Base-by-base conservation (phyloP, 2,888 invertebrate genomes). In the Empis stercorea region DNA sequence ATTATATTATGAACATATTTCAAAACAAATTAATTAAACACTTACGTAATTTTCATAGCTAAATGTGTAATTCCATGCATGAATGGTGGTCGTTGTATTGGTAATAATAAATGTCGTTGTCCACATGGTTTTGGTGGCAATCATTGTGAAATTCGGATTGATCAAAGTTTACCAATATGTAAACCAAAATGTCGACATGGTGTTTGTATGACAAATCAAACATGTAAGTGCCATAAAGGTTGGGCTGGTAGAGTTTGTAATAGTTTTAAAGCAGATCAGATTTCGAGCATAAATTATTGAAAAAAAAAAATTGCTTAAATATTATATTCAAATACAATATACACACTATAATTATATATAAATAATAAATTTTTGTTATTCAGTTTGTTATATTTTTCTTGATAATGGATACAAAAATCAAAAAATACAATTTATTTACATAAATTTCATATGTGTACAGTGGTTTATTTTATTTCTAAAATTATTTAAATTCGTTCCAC, bases 11-110 rank as follows among this genome's bases (percentile, higher is more conserved):
- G 23, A 39, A 4, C 34, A 4, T 15, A 20, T 20, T 4, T 20
- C 3, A 20, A 20, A 20, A 20, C 3, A 20, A 10, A n/a, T 14
- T 34, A 34, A 13, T 32, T 43, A 14, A 32, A 17, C n/a, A n/a
- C n/a, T n/a, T n/a, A n/a, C n/a, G n/a, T n/a, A n/a, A n/a, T n/a
- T n/a, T n/a, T n/a, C n/a, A n/a, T 68, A 87, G 87, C 87, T 16
- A 87, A 87, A 72, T 91, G 89, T 67, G 81, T 87, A 54, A 85
- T 93, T 58, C 91, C 92, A 4, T 94, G 94, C 64, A 72, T 88
- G 56, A 92, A 92, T 65, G 89, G 89, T 13, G 93, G 94, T 1
- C 81, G 84, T 48, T 94, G 94, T 64, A 83, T 65, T 53, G 91
- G 91, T 32, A 85, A 85, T 50, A 92, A 94, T 70, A 80, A 85